Percentiles rank a stretch among this genome's conserved stretches.
Evolutionary conservation across 2,797 vertebrate genomes (phyloP).

Genomic region (Todus mexicanus): DNA sequence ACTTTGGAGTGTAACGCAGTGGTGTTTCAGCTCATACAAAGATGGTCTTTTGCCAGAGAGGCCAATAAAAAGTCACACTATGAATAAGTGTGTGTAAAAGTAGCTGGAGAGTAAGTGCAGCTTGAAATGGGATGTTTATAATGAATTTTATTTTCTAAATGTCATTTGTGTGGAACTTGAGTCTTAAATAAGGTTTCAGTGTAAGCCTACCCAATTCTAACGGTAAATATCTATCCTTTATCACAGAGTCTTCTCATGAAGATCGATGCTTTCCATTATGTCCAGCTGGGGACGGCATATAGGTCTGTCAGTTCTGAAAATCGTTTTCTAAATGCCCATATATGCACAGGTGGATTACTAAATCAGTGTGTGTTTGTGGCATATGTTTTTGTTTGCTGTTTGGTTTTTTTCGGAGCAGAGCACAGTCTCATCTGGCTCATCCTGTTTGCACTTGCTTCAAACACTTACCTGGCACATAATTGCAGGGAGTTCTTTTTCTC

Average conservation of each 20-base stretch:
- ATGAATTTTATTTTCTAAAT: neutral
- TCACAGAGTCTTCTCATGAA: slow-evolving; percentile 82
- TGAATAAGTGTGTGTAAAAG: neutral
- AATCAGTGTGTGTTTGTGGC: neutral
- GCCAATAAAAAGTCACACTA: neutral
- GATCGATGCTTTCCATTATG: slow-evolving; percentile 82
- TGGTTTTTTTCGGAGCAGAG: neutral
- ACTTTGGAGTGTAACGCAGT: neutral
- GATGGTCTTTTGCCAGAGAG: neutral
- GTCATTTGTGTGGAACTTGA: neutral
- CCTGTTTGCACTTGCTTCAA: slow-evolving; percentile 26
- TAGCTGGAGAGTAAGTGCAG: neutral
- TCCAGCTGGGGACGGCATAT: slow-evolving; percentile 80
- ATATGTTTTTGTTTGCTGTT: neutral
- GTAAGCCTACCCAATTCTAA: neutral
- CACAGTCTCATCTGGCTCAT: neutral
- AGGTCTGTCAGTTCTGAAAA: slow-evolving; percentile 69
- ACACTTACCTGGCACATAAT: neutral
- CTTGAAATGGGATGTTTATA: neutral
- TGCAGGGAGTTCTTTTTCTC: slow-evolving; percentile 1
- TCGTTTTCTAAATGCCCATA: neutral
- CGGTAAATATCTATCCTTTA: neutral
- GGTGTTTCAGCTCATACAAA: neutral
- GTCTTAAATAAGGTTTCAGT: neutral
- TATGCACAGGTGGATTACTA: neutral